These are phyloP conservation scores for Dicrurus megarhynchus DNA, from an alignment of 2,113 vertebrate species.

Conservation along the genomic window DNA sequence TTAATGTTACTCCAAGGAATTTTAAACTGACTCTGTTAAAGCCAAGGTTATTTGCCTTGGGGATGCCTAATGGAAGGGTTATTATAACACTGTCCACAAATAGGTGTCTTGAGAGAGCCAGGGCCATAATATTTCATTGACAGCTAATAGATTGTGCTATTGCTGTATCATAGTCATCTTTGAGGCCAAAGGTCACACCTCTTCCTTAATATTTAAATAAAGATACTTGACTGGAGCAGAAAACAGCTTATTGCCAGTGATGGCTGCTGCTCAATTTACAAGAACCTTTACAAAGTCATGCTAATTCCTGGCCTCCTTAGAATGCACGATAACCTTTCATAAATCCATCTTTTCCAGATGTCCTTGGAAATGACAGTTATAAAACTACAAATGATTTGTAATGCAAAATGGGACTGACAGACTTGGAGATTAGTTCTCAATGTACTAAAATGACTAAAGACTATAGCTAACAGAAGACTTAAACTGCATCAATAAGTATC, in stretches of 20 bases:
- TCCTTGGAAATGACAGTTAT: constrained; percentile 90
- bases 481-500: constrained; percentile 68
- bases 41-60: constrained; percentile 85
- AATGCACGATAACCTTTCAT: constrained; percentile 87
- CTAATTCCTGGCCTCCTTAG: constrained; percentile 84
- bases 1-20: constrained; percentile 89
- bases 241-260: constrained; percentile 77
- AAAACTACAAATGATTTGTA: constrained; percentile 91
- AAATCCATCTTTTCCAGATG: constrained; percentile 87
- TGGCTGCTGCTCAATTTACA: constrained; percentile 85
- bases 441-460: constrained; percentile 72
- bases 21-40: constrained; percentile 90
- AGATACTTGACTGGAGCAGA: constrained; percentile 84
- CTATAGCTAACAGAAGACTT: constrained; percentile 72
- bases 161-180: constrained; percentile 79
- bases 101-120: constrained; percentile 79
- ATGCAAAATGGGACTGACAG: constrained; percentile 85
- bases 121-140: constrained; percentile 74
- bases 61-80: constrained; percentile 87
- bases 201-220: constrained; percentile 84
- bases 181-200: constrained; percentile 79
- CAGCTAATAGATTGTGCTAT: constrained; percentile 81
- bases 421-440: constrained; percentile 75
- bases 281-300: constrained; percentile 86
- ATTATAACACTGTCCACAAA: constrained; percentile 86